Percentiles rank a stretch among this genome's conserved stretches.
phyloP scores from a whole-genome alignment of 2,797 vertebrate genomes.

The Denticeps clupeoides region DNA sequence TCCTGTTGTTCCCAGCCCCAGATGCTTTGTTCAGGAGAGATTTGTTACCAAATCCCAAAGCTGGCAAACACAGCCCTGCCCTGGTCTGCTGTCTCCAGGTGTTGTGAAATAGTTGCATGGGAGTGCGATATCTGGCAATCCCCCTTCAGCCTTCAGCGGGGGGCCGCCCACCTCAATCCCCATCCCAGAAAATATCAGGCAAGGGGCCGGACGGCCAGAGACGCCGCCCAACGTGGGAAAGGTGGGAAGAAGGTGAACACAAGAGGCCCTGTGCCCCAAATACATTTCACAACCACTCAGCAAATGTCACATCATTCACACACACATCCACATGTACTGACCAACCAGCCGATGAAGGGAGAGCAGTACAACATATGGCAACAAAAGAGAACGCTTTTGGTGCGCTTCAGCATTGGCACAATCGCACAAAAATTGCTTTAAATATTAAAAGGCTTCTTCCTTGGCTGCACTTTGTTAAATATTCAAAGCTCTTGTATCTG shows the following conservation, averaged over 20 bases:
- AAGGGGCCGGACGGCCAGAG: neutral
- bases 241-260: conserved; percentile 25
- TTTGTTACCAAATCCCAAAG: conserved; percentile 23
- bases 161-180: neutral
- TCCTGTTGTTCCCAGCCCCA: no score
- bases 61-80: conserved; percentile 12
- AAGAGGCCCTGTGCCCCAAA: conserved; percentile 42
- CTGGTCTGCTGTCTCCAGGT: conserved; percentile 46
- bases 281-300: conserved; percentile 46
- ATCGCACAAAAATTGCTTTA: no score
- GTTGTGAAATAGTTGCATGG: conserved; percentile 63
- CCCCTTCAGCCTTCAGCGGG: conserved; percentile 1
- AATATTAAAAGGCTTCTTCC: no score
- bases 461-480: no score
- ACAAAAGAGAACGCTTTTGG: no score
- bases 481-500: no score
- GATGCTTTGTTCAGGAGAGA: neutral
- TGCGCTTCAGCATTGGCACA: no score
- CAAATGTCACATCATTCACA: conserved; percentile 37
- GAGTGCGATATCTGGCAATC: conserved; percentile 51
- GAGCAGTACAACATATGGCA: no score
- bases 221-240: neutral
- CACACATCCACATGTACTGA: neutral
- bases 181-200: neutral
- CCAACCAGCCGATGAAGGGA: no score